Percentiles rank a stretch among this genome's conserved stretches.
These are phyloP conservation scores for Papilio dardanus DNA, from an alignment of 1,140 invertebrate species.

Conservation along the genomic window DNA sequence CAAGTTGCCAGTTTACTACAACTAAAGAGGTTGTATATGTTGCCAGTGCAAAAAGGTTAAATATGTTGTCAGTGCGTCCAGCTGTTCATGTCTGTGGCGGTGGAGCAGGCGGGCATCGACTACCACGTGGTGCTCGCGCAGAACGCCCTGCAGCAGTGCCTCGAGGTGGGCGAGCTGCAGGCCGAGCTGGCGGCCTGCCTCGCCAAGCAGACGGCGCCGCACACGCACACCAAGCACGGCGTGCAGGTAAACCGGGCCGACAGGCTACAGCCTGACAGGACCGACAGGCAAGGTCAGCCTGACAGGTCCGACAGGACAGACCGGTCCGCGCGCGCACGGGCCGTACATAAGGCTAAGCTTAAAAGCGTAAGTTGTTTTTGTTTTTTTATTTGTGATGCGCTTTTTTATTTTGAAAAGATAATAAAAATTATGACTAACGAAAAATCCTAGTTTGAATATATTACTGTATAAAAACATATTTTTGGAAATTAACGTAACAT, in stretches of 20 bases:
- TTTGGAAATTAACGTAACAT: too few relatives aligned
- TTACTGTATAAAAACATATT: too few relatives aligned
- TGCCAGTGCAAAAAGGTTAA: neutral
- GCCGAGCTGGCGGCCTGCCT: conserved; percentile 95
- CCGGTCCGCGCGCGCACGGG: conserved; percentile 43
- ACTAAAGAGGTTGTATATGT: too few relatives aligned
- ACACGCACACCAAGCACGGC: conserved; percentile 92
- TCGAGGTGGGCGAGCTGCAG: conserved; percentile 94
- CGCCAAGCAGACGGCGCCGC: conserved; percentile 95
- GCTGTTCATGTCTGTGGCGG: conserved; percentile 95
- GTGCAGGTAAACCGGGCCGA: conserved; percentile 91
- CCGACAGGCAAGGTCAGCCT: conserved; percentile 36
- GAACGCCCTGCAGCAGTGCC: conserved; percentile 95
- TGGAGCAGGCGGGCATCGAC: conserved; percentile 97
- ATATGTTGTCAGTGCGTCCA: conserved; percentile 89
- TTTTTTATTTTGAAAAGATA: neutral
- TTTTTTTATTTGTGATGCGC: neutral
- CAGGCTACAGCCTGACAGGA: conserved; percentile 49
- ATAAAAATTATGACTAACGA: too few relatives aligned
- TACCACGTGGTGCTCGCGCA: conserved; percentile 97
- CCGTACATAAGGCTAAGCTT: conserved; percentile 62
- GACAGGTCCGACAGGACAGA: too few relatives aligned
- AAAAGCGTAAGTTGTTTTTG: conserved; percentile 72
- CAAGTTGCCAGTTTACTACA: too few relatives aligned
- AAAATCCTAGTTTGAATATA: too few relatives aligned